Evolutionary conservation across 2,113 vertebrate species (phyloP).

Genomic region (Semnopithecus entellus): DNA sequence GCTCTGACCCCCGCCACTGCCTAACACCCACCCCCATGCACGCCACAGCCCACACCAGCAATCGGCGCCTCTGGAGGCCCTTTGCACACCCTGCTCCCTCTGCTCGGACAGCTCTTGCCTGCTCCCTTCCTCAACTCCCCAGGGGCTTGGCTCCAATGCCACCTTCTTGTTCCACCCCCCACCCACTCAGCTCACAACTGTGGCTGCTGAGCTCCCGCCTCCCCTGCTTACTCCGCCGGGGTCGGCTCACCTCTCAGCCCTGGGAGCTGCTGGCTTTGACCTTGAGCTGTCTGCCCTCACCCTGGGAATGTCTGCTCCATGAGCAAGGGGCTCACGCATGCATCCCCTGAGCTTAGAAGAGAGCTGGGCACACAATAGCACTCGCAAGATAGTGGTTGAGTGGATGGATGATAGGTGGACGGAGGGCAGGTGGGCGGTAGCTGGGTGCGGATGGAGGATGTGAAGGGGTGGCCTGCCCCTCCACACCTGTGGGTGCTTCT

Average conservation of each 20-base stretch:
- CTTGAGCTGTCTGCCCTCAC: neutral
- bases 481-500: no score
- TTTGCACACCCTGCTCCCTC: neutral
- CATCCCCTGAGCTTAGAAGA: neutral
- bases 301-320: accelerated
- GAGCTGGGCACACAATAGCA: neutral
- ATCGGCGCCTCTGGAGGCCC: neutral
- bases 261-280: neutral
- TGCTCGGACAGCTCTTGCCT: neutral
- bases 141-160: neutral
- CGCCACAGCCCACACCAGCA: neutral
- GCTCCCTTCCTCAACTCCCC: no score
- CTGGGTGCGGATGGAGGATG: no score
- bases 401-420: neutral
- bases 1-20: neutral
- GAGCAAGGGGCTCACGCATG: neutral
- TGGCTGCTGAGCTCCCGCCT: neutral
- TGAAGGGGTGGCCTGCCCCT: no score
- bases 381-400: neutral
- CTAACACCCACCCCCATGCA: neutral
- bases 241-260: neutral
- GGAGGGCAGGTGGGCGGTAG: no score
- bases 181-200: neutral
- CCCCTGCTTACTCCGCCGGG: neutral
- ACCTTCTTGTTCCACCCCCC: neutral